A percentile compares a stretch with the other conserved stretches of the same genome.
Evolutionary conservation across 2,797 vertebrate genomes (phyloP).

Genomic region (Lophura swinhoii): DNA sequence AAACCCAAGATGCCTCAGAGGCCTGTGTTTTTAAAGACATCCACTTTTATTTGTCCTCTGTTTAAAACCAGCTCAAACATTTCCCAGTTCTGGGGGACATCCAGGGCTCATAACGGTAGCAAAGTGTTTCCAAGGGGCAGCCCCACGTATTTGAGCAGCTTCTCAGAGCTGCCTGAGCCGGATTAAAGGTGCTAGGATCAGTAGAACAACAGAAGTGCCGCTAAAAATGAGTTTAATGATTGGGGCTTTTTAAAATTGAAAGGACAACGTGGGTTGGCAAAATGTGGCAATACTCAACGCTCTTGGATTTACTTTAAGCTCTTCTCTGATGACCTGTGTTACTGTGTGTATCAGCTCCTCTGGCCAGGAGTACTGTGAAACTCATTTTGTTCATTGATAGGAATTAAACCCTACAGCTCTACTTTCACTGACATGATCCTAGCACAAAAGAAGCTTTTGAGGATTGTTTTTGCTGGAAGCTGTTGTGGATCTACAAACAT

Average conservation of each 20-base stretch:
- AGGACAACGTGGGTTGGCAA: background rate
- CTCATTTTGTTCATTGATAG: slow-evolving; percentile 62
- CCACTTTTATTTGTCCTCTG: slow-evolving; percentile 60
- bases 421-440: slow-evolving; percentile 42
- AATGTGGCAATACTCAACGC: background rate
- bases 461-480: background rate
- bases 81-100: slow-evolving; percentile 35
- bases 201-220: background rate
- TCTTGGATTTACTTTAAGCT: slow-evolving; percentile 54
- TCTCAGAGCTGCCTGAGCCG: background rate
- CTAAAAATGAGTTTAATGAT: slow-evolving; percentile 3
- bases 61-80: slow-evolving; percentile 42
- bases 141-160: slow-evolving; percentile 1
- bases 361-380: background rate
- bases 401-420: slow-evolving; percentile 49
- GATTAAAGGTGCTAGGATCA: background rate
- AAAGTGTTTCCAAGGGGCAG: slow-evolving; percentile 12
- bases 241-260: background rate
- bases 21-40: slow-evolving; percentile 52
- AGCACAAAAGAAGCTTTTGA: slow-evolving; percentile 39
- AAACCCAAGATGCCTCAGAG: slow-evolving; percentile 39
- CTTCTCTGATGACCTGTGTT: slow-evolving; percentile 13
- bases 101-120: background rate
- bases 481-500: slow-evolving; percentile 46
- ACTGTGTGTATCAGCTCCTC: slow-evolving; percentile 19